Conservation (phyloP, 2,113 vertebrate species). For the Melanocharis versteri region DNA sequence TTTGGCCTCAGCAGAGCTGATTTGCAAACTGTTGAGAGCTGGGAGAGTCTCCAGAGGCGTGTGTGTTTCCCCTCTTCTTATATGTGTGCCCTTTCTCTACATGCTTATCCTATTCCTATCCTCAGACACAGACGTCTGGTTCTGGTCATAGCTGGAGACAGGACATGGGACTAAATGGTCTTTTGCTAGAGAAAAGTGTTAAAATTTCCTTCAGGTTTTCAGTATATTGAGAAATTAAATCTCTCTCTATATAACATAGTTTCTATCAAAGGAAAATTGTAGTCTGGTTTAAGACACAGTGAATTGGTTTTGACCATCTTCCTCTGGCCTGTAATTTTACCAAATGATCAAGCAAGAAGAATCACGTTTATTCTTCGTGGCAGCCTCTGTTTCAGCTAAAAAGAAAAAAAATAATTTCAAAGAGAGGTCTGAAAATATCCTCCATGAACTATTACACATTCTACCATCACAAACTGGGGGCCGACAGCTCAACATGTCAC, state of each 20-base stretch:
- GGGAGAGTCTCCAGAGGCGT: background rate
- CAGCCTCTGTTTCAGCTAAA: background rate
- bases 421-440: background rate
- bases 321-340: background rate
- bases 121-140: background rate
- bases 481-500: background rate
- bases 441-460: background rate
- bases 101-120: background rate
- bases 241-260: background rate
- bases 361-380: background rate
- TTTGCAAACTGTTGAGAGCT: background rate
- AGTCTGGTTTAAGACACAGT: background rate
- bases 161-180: background rate
- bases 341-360: background rate
- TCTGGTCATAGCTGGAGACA: background rate
- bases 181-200: background rate
- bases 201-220: background rate
- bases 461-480: accelerated
- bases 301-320: background rate
- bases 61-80: background rate
- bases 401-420: background rate
- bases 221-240: background rate
- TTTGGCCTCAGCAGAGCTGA: background rate
- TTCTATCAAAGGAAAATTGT: background rate
- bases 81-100: background rate